Percentiles rank a stretch among this genome's conserved stretches.
Evolutionary conservation across 2,113 vertebrate species (phyloP).

Genomic region (Suricata suricatta): DNA sequence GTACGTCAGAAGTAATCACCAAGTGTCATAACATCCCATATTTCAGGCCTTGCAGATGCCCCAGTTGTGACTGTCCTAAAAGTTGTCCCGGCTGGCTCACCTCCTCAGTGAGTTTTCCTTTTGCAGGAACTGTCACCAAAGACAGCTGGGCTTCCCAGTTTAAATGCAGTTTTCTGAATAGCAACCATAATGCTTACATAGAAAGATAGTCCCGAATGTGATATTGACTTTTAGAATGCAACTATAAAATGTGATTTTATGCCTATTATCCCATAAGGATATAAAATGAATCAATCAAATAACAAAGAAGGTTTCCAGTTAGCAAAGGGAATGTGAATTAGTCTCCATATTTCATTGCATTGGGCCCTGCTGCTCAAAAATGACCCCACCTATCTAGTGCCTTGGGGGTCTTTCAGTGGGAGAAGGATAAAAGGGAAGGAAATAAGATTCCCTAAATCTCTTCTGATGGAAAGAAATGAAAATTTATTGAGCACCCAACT

Average conservation of each 20-base stretch:
- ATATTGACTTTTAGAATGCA: background rate
- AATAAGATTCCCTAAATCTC: background rate
- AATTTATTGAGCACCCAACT: background rate
- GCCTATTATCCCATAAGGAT: background rate
- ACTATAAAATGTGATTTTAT: background rate
- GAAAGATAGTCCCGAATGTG: background rate
- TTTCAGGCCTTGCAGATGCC: slow-evolving; percentile 12
- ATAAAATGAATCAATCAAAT: background rate
- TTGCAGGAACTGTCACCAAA: background rate
- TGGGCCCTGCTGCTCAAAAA: background rate
- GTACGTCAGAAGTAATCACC: slow-evolving; percentile 75
- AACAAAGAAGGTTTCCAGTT: background rate
- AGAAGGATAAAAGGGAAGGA: background rate
- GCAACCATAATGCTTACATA: background rate
- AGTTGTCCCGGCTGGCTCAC: background rate
- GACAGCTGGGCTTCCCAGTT: background rate
- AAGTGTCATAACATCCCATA: slow-evolving; percentile 63
- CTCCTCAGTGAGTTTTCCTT: slow-evolving; percentile 11
- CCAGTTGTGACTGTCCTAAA: background rate
- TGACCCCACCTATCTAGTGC: background rate
- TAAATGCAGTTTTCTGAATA: background rate
- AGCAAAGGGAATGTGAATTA: background rate
- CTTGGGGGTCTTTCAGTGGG: background rate
- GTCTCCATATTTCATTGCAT: background rate
- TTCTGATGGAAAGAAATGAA: background rate